Base-by-base conservation (phyloP, 1,140 invertebrate genomes). In the Aleiodes sp. region DNA sequence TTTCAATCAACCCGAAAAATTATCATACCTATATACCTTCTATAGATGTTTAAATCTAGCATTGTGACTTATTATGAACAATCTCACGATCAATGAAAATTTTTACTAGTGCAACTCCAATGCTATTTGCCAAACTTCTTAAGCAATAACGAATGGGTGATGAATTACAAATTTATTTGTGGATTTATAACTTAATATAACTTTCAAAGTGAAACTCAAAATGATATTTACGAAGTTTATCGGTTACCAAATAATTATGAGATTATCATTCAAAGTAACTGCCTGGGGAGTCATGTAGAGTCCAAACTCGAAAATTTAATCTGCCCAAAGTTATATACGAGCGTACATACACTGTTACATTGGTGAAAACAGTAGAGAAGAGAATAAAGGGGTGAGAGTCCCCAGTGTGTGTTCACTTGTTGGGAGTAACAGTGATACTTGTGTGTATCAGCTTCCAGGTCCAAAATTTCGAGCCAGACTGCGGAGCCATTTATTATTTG, bases 401-500 rank as follows among this genome's bases (percentile, higher is more conserved):
- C 8, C 46, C 4, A 21, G 46, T 21, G 46, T 24, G 19, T 52
- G 26, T 52, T 52, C 26, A 21, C 46, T 7, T 52, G 46, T 24
- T 16, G 16, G 46, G 46, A 24, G 1, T 52, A 52, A 52, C 21
- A 26, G 46, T 21, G 21, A 52, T 24, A 52, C 46, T 21, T 24
- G 26, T 52, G 26, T 24, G 46, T 52, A 41, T 37, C 24, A 57
- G 52, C 43, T 35, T 56, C 57, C 56, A 29, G 29, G 56, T 24
- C 28, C 31, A 29, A 41, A 67, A 67, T 60, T 67, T 41, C 56
- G 37, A 60, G 35, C 19, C 24, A 52, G 12, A n/a, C 52, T 26
- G 33, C 6, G 24, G 61, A 33, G 31, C 35, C 57, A 39, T 68
- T 61, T 59, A 68, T 68, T 68, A 68, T 68, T 68, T 37, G 19